A percentile compares a stretch with the other conserved stretches of the same genome.
phyloP scores from a whole-genome alignment of 2,797 vertebrate species.

The Hephaestus fuliginosus region DNA sequence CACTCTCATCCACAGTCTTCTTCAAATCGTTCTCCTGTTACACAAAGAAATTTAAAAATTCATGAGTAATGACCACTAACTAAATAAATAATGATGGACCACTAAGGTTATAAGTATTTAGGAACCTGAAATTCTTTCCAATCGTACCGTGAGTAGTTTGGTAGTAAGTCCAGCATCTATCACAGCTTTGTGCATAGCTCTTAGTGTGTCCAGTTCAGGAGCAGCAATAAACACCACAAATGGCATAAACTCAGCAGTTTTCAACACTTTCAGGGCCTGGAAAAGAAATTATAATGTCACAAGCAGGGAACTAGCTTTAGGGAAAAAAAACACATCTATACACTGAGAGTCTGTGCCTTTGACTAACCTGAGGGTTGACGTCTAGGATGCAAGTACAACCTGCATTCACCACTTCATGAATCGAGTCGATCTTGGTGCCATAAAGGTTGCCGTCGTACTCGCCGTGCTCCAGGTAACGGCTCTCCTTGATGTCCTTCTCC shows the following conservation, averaged over 20 bases:
- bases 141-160: slow-evolving; percentile 95
- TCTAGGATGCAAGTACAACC: slow-evolving; percentile 97
- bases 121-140: neutral
- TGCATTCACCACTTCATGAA: slow-evolving; percentile 93
- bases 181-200: slow-evolving; percentile 98
- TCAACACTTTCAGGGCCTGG: slow-evolving; percentile 96
- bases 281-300: slow-evolving; percentile 35
- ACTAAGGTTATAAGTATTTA: neutral
- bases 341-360: neutral
- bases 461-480: slow-evolving; percentile 95
- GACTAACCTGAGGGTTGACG: slow-evolving; percentile 95
- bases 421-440: slow-evolving; percentile 98
- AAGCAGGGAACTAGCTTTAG: neutral
- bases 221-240: slow-evolving; percentile 99
- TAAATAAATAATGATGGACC: no score
- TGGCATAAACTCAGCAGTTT: slow-evolving; percentile 98
- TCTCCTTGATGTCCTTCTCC: slow-evolving; percentile 94
- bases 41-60: slow-evolving; percentile 27
- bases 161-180: slow-evolving; percentile 97
- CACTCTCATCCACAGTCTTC: slow-evolving; percentile 98
- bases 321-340: neutral
- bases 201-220: slow-evolving; percentile 94
- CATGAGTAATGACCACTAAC: neutral
- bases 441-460: slow-evolving; percentile 99
- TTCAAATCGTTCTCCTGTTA: slow-evolving; percentile 96